A percentile compares a stretch with the other conserved stretches of the same genome.
These are phyloP conservation scores for Choreutis nemorana DNA, from an alignment of 2,888 invertebrate species.

Conservation along the genomic window DNA sequence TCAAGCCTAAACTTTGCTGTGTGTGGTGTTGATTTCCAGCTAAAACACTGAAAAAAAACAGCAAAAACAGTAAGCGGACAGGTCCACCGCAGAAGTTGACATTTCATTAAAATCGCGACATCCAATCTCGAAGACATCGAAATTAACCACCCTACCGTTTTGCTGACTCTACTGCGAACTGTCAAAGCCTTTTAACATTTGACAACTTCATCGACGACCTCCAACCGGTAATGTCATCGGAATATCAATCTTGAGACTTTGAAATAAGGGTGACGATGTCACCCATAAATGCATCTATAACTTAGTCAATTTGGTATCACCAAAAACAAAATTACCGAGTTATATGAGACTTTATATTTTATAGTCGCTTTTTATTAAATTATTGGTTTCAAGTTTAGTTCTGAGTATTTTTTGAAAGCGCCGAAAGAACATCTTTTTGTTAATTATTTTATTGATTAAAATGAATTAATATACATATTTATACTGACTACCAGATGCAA, in stretches of 20 bases:
- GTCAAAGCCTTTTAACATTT: conserved; percentile 48
- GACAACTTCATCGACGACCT: conserved; percentile 14
- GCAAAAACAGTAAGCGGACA: conserved; percentile 21
- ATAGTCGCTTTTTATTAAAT: too few relatives aligned
- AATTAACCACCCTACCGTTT: conserved; percentile 60
- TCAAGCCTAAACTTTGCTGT: conserved; percentile 17
- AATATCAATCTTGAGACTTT: conserved; percentile 14
- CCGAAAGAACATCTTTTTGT: too few relatives aligned
- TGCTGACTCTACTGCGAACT: conserved; percentile 57
- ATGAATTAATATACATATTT: too few relatives aligned
- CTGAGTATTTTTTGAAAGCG: too few relatives aligned
- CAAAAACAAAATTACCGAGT: conserved; percentile 48
- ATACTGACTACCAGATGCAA: too few relatives aligned
- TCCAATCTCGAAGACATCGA: conserved; percentile 47
- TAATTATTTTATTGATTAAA: too few relatives aligned
- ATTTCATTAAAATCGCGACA: conserved; percentile 58
- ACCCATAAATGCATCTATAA: conserved; percentile 2
- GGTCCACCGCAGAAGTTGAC: conserved; percentile 59
- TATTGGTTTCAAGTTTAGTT: too few relatives aligned
- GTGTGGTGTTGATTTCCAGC: conserved; percentile 16
- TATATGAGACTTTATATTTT: too few relatives aligned
- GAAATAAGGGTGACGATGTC: conserved; percentile 7
- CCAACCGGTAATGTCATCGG: neutral
- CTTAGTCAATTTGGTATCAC: conserved; percentile 39
- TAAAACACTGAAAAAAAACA: conserved; percentile 9